phyloP scores from a whole-genome alignment of 2,113 vertebrate species.

The Rousettus leschenaultii region DNA sequence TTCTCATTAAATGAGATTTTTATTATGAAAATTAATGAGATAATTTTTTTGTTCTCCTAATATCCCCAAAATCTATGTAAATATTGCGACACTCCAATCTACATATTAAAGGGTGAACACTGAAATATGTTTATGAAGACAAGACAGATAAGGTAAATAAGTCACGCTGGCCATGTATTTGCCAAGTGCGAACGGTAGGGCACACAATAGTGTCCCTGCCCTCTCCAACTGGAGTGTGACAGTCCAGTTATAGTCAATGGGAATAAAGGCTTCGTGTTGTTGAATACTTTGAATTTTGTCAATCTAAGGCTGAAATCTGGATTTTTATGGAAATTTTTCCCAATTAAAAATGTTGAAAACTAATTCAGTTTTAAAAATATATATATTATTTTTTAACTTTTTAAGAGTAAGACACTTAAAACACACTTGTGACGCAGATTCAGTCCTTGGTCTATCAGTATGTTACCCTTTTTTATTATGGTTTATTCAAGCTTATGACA shows the following conservation, averaged over 20 bases:
- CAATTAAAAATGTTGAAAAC: neutral
- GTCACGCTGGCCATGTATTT: neutral
- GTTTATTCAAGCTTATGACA: neutral
- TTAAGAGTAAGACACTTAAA: neutral
- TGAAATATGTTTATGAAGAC: neutral
- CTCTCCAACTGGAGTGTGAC: neutral
- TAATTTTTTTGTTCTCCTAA: neutral
- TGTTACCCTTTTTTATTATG: neutral
- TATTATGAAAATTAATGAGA: conserved; percentile 17
- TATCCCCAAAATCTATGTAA: neutral
- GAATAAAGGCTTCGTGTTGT: neutral
- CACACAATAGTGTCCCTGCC: rapidly evolving
- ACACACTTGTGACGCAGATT: neutral
- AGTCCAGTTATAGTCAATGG: neutral
- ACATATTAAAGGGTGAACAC: neutral
- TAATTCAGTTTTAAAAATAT: neutral
- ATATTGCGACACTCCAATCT: neutral
- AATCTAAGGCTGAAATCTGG: neutral
- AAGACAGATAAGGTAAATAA: neutral
- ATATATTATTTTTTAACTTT: neutral
- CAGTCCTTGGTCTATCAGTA: neutral
- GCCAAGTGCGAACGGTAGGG: no score
- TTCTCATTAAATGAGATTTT: neutral
- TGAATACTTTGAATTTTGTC: neutral
- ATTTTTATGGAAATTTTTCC: neutral